These are phyloP conservation scores for Drosophila tropicalis DNA, from an alignment of 1,140 invertebrate species.

Conservation along the genomic window DNA sequence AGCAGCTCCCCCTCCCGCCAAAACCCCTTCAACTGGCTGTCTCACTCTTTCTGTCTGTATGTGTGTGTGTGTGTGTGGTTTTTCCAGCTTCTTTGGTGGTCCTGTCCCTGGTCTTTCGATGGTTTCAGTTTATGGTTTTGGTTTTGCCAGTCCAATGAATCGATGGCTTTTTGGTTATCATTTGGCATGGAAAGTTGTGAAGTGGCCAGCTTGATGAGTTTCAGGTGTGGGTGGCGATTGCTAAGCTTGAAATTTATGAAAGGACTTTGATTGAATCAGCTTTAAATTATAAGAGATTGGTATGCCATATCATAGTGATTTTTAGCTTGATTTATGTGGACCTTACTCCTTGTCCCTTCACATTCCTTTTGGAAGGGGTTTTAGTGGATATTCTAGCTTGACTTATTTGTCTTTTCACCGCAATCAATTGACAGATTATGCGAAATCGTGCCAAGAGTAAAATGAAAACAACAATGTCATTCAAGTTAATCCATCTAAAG, in stretches of 20 bases:
- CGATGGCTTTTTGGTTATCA: conserved; percentile 74
- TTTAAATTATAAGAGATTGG: background rate
- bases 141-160: conserved; percentile 49
- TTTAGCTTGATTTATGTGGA: no score
- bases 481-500: no score
- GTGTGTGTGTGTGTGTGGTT: conserved; percentile 58
- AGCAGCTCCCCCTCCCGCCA: conserved; percentile 24
- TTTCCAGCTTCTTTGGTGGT: conserved; percentile 75
- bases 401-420: no score
- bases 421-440: no score
- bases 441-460: no score
- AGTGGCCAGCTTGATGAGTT: conserved; percentile 7
- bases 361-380: no score
- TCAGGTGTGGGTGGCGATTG: conserved; percentile 53
- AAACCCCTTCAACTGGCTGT: conserved; percentile 23
- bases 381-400: no score
- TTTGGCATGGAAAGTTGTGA: conserved; percentile 60
- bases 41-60: conserved; percentile 13
- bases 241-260: conserved; percentile 16
- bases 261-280: background rate
- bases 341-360: no score
- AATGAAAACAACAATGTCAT: no score
- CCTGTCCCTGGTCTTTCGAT: conserved; percentile 65
- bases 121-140: conserved; percentile 44
- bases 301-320: background rate